These are phyloP conservation scores for Scelioninae gen. 2 DNA, from an alignment of 2,888 invertebrate genomes.

Conservation along the genomic window DNA sequence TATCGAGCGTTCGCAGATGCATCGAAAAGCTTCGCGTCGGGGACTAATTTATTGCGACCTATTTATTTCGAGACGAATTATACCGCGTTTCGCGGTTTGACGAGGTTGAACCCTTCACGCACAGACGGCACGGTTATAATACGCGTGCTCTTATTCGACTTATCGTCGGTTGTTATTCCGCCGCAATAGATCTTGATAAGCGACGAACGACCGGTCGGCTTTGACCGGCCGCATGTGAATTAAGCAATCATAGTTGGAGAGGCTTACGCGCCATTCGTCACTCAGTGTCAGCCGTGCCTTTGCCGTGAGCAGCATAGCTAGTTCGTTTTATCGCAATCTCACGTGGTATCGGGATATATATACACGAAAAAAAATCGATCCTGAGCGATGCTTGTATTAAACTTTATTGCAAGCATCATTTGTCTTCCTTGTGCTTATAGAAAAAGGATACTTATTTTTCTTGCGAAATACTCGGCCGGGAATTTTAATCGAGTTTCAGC, in stretches of 20 bases:
- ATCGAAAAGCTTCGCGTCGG: constrained; percentile 53
- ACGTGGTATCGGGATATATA: constrained; percentile 60
- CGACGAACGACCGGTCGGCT: constrained; percentile 65
- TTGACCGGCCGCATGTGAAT: constrained; percentile 69
- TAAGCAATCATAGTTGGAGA: constrained; percentile 70
- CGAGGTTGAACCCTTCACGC: constrained; percentile 52
- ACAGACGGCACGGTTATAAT: constrained; percentile 47
- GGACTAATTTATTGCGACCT: constrained; percentile 52
- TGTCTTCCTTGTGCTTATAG: constrained; percentile 51
- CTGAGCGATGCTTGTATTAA: constrained; percentile 53
- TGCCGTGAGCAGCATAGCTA: constrained; percentile 65
- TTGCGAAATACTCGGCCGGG: constrained; percentile 48
- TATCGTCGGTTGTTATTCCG: constrained; percentile 69
- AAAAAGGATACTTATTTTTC: constrained; percentile 49
- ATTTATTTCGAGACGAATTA: constrained; percentile 54
- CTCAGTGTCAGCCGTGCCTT: constrained; percentile 67
- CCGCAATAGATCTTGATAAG: constrained; percentile 70
- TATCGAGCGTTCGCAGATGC: constrained; percentile 37
- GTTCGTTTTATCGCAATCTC: constrained; percentile 65
- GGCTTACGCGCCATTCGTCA: constrained; percentile 68
- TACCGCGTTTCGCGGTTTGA: constrained; percentile 52
- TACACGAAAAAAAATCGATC: constrained; percentile 55
- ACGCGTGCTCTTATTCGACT: constrained; percentile 59
- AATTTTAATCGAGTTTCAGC: constrained; percentile 45
- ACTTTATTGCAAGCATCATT: constrained; percentile 56